Percentiles rank a stretch among this genome's conserved stretches.
Evolutionary conservation across 2,113 vertebrate genomes (phyloP).

Genomic region (Mugil cephalus): DNA sequence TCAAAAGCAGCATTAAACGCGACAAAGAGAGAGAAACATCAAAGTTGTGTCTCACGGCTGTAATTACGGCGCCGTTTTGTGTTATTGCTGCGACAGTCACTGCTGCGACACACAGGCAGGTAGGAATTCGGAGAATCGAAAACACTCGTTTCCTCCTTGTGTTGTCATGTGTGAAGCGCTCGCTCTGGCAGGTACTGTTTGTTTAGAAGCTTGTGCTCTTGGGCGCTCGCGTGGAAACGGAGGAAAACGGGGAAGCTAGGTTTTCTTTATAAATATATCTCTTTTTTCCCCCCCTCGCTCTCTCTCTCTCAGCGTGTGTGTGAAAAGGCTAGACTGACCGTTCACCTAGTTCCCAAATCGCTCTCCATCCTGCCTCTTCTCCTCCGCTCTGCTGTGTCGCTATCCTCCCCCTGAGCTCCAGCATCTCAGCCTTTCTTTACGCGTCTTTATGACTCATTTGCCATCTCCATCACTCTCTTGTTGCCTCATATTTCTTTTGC

Average conservation of each 20-base stretch:
- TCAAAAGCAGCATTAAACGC: not conserved
- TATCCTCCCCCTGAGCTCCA: conserved; percentile 9
- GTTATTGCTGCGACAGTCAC: conserved; percentile 34
- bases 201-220: conserved; percentile 23
- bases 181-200: conserved; percentile 26
- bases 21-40: not conserved
- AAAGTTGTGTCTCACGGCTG: conserved; percentile 21
- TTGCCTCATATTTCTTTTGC: not conserved
- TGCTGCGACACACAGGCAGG: conserved; percentile 40
- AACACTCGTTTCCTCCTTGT: conserved; percentile 29
- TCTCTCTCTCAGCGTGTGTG: not conserved
- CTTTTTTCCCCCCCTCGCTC: too few species aligned
- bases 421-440: conserved; percentile 33
- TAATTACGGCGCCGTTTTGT: conserved; percentile 31
- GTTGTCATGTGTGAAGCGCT: conserved; percentile 41
- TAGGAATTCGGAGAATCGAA: not conserved
- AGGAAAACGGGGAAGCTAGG: conserved; percentile 34
- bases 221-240: conserved; percentile 20
- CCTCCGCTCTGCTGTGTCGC: not conserved
- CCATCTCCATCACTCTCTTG: conserved; percentile 24
- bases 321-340: conserved; percentile 28
- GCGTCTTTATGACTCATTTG: conserved; percentile 43
- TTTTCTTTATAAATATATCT: conserved; percentile 16
- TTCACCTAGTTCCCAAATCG: conserved; percentile 60
- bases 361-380: conserved; percentile 16